Evolutionary conservation across 2,797 vertebrate species (phyloP).

Genomic region (Onychomys torridus): DNA sequence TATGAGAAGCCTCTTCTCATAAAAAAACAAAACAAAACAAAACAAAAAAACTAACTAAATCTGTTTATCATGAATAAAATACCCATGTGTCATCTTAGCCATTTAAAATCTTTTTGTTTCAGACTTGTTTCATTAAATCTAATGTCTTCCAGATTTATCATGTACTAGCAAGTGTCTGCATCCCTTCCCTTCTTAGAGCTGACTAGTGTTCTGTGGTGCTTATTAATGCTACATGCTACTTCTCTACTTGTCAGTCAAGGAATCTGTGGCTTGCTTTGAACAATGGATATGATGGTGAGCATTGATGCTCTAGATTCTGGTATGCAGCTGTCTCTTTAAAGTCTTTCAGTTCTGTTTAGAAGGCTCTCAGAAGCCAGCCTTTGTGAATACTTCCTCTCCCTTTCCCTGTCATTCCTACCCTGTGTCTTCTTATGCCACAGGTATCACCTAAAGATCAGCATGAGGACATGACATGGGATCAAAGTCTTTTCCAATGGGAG

Average conservation of each 20-base stretch:
- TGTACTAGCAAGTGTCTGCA: neutral
- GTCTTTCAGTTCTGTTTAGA: neutral
- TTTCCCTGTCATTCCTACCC: neutral
- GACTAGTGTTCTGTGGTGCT: neutral
- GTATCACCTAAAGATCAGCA: neutral
- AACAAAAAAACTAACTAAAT: neutral
- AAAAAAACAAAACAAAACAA: too few relatives aligned
- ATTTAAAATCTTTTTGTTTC: conserved; percentile 6
- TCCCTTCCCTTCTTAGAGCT: neutral
- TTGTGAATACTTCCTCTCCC: neutral
- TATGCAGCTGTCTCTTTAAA: neutral
- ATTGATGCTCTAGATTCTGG: neutral
- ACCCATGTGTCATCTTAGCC: neutral
- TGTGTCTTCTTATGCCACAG: neutral
- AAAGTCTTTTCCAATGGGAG: neutral
- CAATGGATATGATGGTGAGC: neutral
- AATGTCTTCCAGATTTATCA: neutral
- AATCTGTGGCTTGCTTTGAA: neutral
- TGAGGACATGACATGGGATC: neutral
- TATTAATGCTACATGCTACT: neutral
- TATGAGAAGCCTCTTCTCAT: neutral
- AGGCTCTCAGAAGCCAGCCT: neutral
- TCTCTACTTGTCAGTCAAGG: neutral
- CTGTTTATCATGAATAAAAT: conserved; percentile 7
- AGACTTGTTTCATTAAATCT: neutral